Conservation (phyloP, 2,113 vertebrate genomes). For the Riparia riparia region DNA sequence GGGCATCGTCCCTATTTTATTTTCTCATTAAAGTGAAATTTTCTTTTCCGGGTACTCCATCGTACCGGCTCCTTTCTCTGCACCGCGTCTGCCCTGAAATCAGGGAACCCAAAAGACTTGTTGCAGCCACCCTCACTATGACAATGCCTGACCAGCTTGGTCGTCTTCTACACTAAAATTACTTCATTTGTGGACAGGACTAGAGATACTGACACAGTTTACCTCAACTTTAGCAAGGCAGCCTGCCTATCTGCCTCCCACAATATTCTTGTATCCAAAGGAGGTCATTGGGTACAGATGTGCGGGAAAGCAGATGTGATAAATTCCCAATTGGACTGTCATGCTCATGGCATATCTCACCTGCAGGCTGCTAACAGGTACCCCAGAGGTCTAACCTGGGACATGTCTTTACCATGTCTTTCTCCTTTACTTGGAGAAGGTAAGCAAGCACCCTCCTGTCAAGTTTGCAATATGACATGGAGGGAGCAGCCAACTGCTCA, state of each 20-base stretch:
- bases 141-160: neutral
- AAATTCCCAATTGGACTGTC: neutral
- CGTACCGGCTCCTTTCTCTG: neutral
- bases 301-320: neutral
- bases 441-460: neutral
- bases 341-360: neutral
- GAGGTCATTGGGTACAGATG: neutral
- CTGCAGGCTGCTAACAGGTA: neutral
- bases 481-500: neutral
- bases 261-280: neutral
- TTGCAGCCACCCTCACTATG: neutral
- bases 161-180: neutral
- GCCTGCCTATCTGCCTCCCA: neutral
- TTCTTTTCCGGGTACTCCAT: neutral
- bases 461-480: neutral
- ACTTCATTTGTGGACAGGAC: neutral
- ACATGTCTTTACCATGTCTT: neutral
- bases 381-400: neutral
- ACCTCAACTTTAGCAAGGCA: neutral
- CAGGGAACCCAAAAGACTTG: neutral
- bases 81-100: neutral
- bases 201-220: neutral
- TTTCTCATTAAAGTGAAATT: neutral
- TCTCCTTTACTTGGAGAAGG: neutral
- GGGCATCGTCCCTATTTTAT: neutral